phyloP scores from a whole-genome alignment of 2,113 vertebrate species.

The Uropsilus gracilis region DNA sequence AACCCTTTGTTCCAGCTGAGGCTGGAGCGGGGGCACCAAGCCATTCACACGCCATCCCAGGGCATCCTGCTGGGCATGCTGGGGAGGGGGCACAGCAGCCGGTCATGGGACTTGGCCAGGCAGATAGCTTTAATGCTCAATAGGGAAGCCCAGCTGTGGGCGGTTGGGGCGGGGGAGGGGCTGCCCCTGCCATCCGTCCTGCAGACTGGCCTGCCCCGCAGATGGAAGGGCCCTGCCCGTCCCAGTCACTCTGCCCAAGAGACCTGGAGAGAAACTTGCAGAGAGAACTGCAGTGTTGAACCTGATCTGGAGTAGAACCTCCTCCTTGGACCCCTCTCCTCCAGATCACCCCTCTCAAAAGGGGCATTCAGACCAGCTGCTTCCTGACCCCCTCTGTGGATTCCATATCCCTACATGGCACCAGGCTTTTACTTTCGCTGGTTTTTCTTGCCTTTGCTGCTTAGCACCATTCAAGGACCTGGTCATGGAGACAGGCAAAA shows the following conservation, averaged over 20 bases:
- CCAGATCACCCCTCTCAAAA: neutral
- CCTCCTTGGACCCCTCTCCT: neutral
- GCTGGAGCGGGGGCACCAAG: slow-evolving; percentile 85
- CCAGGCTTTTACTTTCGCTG: neutral
- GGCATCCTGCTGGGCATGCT: slow-evolving; percentile 90
- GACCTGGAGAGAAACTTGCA: too few species aligned
- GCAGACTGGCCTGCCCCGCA: neutral
- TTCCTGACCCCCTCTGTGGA: neutral
- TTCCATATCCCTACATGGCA: neutral
- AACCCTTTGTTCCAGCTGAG: slow-evolving; percentile 89
- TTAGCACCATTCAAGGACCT: neutral
- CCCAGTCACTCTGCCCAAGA: neutral
- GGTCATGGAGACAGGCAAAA: neutral
- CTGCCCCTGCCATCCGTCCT: neutral
- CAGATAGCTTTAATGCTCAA: slow-evolving; percentile 84
- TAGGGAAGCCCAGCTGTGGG: slow-evolving; percentile 71
- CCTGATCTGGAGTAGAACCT: too few species aligned
- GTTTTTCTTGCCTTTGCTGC: neutral
- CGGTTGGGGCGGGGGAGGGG: slow-evolving; percentile 42
- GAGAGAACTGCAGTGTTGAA: too few species aligned
- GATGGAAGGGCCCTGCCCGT: neutral
- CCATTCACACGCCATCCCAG: slow-evolving; percentile 90
- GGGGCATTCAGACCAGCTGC: neutral
- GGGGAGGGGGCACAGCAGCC: slow-evolving; percentile 87
- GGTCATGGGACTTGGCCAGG: slow-evolving; percentile 89